phyloP scores from a whole-genome alignment of 2,113 vertebrate genomes.

The Lepisosteus osseus region DNA sequence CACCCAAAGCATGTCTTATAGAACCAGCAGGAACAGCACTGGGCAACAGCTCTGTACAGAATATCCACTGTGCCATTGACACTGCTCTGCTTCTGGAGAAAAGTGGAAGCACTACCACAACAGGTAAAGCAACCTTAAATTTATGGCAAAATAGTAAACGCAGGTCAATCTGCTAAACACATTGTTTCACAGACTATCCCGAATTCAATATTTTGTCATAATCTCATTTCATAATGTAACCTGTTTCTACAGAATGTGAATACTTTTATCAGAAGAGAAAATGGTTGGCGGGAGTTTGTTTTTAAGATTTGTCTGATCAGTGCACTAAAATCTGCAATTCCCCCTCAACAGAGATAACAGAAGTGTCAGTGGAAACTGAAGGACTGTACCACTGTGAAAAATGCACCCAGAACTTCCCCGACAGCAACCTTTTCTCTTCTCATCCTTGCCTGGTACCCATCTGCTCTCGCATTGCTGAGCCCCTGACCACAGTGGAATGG shows the following conservation, averaged over 20 bases:
- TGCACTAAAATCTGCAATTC: not conserved
- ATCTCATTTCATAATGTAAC: no score
- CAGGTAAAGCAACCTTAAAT: not conserved
- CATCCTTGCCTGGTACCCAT: constrained; percentile 48
- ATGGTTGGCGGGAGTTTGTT: no score
- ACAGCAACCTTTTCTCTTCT: constrained; percentile 50
- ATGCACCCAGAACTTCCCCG: constrained; percentile 63
- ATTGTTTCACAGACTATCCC: no score
- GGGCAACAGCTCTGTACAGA: not conserved
- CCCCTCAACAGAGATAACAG: constrained; percentile 22
- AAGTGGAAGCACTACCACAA: not conserved
- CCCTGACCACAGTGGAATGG: not conserved
- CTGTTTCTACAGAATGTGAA: no score
- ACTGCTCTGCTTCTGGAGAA: not conserved
- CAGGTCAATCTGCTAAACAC: no score
- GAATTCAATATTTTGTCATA: no score
- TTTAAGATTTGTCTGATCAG: no score
- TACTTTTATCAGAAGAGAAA: no score
- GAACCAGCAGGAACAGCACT: no score
- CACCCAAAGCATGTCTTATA: no score
- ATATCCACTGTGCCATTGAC: not conserved
- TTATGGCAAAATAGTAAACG: no score
- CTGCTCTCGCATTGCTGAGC: not conserved
- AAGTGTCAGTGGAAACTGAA: constrained; percentile 63
- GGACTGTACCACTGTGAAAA: constrained; percentile 61